These are phyloP conservation scores for Cantharis rustica DNA, from an alignment of 2,888 invertebrate species.

Conservation along the genomic window DNA sequence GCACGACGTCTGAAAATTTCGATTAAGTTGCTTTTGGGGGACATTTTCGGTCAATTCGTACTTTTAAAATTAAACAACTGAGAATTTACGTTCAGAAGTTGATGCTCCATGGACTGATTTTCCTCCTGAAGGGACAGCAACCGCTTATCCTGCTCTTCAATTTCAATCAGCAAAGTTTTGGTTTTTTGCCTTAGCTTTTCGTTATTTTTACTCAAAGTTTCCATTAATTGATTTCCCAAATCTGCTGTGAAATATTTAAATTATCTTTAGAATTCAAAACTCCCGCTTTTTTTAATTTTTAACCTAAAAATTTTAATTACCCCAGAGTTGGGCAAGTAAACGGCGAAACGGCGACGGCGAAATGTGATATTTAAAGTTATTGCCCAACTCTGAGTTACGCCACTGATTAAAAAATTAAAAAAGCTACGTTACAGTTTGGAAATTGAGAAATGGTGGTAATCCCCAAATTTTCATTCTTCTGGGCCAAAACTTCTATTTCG, in stretches of 20 bases:
- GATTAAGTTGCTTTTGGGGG: background rate
- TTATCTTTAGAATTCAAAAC: background rate
- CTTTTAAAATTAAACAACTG: constrained; percentile 45
- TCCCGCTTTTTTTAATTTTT: background rate
- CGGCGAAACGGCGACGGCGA: too few species aligned
- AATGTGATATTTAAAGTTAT: background rate
- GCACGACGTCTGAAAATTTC: constrained; percentile 34
- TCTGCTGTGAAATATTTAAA: background rate
- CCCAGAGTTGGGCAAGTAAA: background rate
- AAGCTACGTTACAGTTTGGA: background rate
- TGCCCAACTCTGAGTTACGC: background rate
- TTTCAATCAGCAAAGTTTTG: constrained; percentile 36
- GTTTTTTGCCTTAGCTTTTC: constrained; percentile 44
- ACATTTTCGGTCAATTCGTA: constrained; percentile 12
- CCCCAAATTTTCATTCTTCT: constrained; percentile 44
- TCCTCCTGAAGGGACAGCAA: constrained; percentile 42
- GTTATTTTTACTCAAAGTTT: constrained; percentile 45
- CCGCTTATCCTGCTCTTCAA: constrained; percentile 44
- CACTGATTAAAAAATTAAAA: background rate
- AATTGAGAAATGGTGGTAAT: background rate
- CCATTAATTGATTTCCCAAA: constrained; percentile 13
- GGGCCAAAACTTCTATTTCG: constrained; percentile 45
- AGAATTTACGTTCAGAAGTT: constrained; percentile 37
- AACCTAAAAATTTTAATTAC: background rate
- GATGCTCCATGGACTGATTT: constrained; percentile 42